Conservation (phyloP, 2,888 invertebrate genomes). For the Phasia obesa region DNA sequence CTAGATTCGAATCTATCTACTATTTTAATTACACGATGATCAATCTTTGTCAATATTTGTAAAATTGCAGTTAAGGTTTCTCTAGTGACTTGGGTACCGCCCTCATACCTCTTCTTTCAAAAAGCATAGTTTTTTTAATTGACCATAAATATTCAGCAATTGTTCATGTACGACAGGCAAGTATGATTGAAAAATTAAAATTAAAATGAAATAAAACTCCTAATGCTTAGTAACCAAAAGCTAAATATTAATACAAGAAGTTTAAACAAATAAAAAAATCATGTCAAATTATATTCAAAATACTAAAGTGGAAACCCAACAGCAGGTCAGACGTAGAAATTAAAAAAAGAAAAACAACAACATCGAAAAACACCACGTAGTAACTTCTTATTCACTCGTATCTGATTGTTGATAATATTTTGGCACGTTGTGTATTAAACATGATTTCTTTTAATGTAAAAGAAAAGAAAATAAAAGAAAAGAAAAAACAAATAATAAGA, state of each 20-base stretch:
- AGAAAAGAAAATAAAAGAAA: not conserved
- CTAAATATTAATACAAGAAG: no score
- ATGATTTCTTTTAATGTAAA: constrained; percentile 1
- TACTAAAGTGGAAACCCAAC: no score
- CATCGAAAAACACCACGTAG: constrained; percentile 3
- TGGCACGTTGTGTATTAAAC: constrained; percentile 31
- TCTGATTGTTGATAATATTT: constrained; percentile 35
- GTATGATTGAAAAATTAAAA: not conserved
- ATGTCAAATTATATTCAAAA: no score
- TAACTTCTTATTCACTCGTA: not conserved
- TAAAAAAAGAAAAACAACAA: not conserved
- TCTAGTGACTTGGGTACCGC: not conserved
- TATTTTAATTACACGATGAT: no score
- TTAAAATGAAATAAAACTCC: constrained; percentile 23
- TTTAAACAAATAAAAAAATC: no score
- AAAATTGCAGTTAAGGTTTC: no score
- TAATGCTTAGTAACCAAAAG: no score
- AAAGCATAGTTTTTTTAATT: constrained; percentile 31
- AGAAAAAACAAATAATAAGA: no score
- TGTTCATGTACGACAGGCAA: constrained; percentile 19
- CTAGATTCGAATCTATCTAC: no score
- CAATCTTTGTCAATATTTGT: no score
- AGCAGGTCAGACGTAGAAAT: not conserved
- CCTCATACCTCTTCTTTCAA: not conserved
- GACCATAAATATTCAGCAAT: constrained; percentile 41